Evolutionary conservation across 1,140 invertebrate species (phyloP).

Genomic region (Camponotus floridanus): DNA sequence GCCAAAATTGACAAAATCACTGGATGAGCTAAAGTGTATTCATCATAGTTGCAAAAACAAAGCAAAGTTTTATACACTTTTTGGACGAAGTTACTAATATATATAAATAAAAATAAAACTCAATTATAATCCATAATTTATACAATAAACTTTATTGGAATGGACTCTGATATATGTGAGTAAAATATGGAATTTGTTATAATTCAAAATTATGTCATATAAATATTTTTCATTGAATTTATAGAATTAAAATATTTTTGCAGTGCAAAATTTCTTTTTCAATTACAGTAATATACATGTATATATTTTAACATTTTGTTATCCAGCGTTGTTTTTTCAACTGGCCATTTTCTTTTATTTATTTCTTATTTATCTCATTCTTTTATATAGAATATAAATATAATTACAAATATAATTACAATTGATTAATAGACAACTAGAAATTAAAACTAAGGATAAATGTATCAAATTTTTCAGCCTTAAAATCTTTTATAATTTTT

Average conservation of each 20-base stretch:
- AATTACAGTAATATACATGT: no score
- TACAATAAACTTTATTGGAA: background rate
- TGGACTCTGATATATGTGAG: background rate
- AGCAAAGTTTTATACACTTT: slow-evolving; percentile 95
- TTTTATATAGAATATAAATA: background rate
- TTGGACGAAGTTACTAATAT: slow-evolving; percentile 97
- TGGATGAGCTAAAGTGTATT: slow-evolving; percentile 92
- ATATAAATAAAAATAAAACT: background rate
- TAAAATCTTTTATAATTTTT: no score
- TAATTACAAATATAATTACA: background rate
- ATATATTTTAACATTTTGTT: background rate
- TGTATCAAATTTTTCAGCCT: background rate
- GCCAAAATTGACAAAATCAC: slow-evolving; percentile 88
- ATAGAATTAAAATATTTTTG: background rate
- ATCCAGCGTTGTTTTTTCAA: no score
- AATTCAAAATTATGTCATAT: background rate
- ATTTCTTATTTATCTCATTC: background rate
- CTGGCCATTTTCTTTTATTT: background rate
- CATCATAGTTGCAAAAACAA: slow-evolving; percentile 94
- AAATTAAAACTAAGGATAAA: background rate
- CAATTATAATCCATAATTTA: background rate
- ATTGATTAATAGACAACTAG: background rate
- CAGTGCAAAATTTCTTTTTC: background rate
- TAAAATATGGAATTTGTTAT: background rate
- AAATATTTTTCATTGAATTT: background rate